Conservation (phyloP, 2,113 vertebrate species). For the Herpetotheres cachinnans region DNA sequence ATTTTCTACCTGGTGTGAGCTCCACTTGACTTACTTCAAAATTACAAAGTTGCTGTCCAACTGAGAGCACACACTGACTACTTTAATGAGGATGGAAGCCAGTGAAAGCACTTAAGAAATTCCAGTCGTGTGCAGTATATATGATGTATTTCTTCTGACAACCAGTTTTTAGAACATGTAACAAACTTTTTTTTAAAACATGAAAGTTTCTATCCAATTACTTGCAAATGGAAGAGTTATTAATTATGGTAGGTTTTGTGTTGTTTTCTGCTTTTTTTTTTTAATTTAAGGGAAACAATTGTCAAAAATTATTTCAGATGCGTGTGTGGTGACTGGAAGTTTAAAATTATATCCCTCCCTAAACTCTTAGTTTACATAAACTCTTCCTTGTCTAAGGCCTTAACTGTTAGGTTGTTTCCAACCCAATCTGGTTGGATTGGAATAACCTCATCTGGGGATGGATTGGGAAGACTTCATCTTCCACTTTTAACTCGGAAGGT, state of each 20-base stretch:
- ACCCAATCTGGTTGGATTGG: rapidly evolving
- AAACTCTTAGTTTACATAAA: background rate
- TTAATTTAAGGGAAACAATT: background rate
- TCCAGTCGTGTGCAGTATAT: background rate
- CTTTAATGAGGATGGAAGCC: constrained; percentile 36
- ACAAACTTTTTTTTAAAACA: background rate
- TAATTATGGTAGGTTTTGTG: background rate
- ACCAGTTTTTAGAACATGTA: background rate
- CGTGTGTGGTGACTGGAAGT: background rate
- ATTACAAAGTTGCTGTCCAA: background rate
- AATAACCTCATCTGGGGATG: background rate
- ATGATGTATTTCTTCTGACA: background rate
- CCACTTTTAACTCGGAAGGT: background rate
- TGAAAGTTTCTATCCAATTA: background rate
- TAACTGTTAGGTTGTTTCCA: background rate
- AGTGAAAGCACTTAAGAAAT: background rate
- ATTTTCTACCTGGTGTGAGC: background rate
- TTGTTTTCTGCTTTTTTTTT: background rate
- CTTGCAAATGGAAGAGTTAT: background rate
- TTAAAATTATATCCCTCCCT: background rate
- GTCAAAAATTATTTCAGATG: background rate
- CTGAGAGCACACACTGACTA: constrained; percentile 27
- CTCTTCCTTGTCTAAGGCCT: background rate
- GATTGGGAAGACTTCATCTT: background rate
- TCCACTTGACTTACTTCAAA: constrained; percentile 13